Percentiles rank a stretch among this genome's conserved stretches.
These are phyloP conservation scores for Ypsolopha sequella DNA, from an alignment of 2,888 invertebrate genomes.

Conservation along the genomic window DNA sequence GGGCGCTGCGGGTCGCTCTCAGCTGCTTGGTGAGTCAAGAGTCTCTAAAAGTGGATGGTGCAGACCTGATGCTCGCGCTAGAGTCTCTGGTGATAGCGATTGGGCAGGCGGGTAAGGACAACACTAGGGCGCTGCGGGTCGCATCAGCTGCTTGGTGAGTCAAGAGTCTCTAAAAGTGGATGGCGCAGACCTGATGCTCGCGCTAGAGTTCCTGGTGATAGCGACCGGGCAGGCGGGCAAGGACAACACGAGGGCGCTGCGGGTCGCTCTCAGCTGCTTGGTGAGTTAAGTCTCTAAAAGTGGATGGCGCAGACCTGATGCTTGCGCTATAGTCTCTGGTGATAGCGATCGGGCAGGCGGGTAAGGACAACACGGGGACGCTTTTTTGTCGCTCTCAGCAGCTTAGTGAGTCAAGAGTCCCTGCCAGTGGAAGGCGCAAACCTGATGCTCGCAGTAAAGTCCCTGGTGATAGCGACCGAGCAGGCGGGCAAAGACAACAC, in stretches of 20 bases:
- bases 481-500: conserved; percentile 47
- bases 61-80: conserved; percentile 75
- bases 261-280: conserved; percentile 78
- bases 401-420: conserved; percentile 79
- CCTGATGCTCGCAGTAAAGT: conserved; percentile 76
- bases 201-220: conserved; percentile 77
- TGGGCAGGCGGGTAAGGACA: conserved; percentile 38
- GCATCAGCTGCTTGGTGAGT: conserved; percentile 81
- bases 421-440: conserved; percentile 74
- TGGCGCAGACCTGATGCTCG: conserved; percentile 74
- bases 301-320: conserved; percentile 74
- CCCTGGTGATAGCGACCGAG: conserved; percentile 70
- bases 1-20: conserved; percentile 75
- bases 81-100: conserved; percentile 75
- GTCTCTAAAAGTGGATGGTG: conserved; percentile 71
- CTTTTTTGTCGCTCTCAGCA: conserved; percentile 76
- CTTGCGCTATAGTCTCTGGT: conserved; percentile 77
- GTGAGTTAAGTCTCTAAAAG: conserved; percentile 75
- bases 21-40: conserved; percentile 81
- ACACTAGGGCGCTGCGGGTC: conserved; percentile 72
- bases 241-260: conserved; percentile 69
- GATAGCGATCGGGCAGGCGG: conserved; percentile 49
- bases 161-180: conserved; percentile 75
- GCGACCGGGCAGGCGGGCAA: conserved; percentile 41
- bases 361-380: conserved; percentile 62